A percentile compares a stretch with the other conserved stretches of the same genome.
These are phyloP conservation scores for Phoenicopterus ruber DNA, from an alignment of 2,113 vertebrate species.

Conservation along the genomic window DNA sequence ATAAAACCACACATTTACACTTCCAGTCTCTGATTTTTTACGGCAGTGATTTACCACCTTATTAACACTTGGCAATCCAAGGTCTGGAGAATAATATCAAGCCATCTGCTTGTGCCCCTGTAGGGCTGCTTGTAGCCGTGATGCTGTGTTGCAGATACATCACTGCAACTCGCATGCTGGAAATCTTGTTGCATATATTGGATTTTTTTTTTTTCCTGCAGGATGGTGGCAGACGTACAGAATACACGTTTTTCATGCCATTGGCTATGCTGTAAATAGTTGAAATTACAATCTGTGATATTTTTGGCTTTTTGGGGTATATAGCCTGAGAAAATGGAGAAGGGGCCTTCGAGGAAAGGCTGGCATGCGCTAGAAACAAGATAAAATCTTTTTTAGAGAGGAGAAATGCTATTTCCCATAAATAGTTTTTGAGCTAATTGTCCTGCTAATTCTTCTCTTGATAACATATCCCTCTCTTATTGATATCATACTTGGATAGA, in stretches of 20 bases:
- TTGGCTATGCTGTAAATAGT: background rate
- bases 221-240: background rate
- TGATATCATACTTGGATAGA: background rate
- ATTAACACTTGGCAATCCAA: conserved; percentile 35
- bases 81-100: conserved; percentile 29
- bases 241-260: background rate
- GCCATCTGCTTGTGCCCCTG: conserved; percentile 49
- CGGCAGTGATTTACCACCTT: conserved; percentile 41
- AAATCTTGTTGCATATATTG: background rate
- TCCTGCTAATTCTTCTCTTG: background rate
- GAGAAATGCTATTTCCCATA: background rate
- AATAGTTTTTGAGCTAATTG: background rate
- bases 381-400: background rate
- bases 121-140: background rate
- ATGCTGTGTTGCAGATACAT: background rate
- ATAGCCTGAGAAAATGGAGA: background rate
- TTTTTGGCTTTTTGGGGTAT: background rate
- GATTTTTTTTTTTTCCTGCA: background rate
- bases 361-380: background rate
- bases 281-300: background rate
- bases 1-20: background rate
- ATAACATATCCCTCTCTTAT: background rate
- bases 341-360: background rate
- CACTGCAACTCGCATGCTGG: background rate
- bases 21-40: background rate